phyloP scores from a whole-genome alignment of 1,140 invertebrate genomes.

The Drosophila rufa region DNA sequence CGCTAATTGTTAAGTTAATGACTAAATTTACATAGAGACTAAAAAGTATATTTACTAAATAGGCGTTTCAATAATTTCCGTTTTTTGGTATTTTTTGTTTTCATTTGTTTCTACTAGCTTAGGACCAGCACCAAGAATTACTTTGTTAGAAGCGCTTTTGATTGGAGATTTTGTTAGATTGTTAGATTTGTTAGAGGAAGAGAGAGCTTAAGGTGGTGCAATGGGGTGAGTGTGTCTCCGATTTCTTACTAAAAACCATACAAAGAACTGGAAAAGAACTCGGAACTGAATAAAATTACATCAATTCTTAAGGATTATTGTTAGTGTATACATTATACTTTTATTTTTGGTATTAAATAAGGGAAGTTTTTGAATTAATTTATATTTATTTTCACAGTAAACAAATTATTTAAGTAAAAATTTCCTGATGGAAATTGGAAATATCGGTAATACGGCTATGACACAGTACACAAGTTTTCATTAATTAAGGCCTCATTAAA shows the following conservation, averaged over 20 bases:
- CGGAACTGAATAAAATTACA: too few species aligned
- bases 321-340: too few species aligned
- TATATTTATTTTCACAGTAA: too few species aligned
- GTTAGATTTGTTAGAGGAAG: conserved; percentile 20
- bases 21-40: conserved; percentile 45
- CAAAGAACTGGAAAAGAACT: neutral
- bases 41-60: conserved; percentile 20
- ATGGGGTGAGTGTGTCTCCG: conserved; percentile 3
- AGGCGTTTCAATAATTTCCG: conserved; percentile 14
- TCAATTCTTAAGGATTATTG: neutral
- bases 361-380: too few species aligned
- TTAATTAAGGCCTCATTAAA: too few species aligned
- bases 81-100: conserved; percentile 23
- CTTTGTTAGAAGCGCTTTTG: conserved; percentile 73
- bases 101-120: conserved; percentile 55
- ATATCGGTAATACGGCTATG: too few species aligned
- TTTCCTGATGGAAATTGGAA: too few species aligned
- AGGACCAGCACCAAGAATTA: conserved; percentile 69
- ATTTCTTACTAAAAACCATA: neutral
- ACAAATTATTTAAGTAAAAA: too few species aligned
- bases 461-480: too few species aligned
- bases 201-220: conserved; percentile 20
- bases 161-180: conserved; percentile 44
- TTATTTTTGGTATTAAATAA: too few species aligned
- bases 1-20: conserved; percentile 41